Evolutionary conservation across 1,140 invertebrate genomes (phyloP).

Genomic region (Drosophila ogumai): DNA sequence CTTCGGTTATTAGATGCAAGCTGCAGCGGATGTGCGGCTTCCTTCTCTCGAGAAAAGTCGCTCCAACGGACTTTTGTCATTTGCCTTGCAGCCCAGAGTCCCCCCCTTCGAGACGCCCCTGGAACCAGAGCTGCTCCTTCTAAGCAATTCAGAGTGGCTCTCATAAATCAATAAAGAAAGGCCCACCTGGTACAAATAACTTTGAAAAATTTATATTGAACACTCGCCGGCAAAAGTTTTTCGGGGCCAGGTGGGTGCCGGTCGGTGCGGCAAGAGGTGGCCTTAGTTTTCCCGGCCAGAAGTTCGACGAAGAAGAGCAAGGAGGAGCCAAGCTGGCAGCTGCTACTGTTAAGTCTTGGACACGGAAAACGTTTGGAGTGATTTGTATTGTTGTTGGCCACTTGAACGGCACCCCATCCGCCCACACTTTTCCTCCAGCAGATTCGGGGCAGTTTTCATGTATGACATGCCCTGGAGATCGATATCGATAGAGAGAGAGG

Average conservation of each 20-base stretch:
- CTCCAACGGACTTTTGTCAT: slow-evolving; percentile 66
- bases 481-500: slow-evolving; percentile 16
- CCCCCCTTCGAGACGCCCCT: slow-evolving; percentile 4
- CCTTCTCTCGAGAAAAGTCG: slow-evolving; percentile 35
- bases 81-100: slow-evolving; percentile 35
- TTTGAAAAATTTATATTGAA: slow-evolving; percentile 78
- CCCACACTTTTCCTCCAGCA: slow-evolving; percentile 12
- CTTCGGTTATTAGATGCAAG: slow-evolving; percentile 76
- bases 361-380: slow-evolving; percentile 33
- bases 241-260: slow-evolving; percentile 30
- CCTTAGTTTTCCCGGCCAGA: slow-evolving; percentile 15
- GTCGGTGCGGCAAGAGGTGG: not conserved
- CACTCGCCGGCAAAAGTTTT: slow-evolving; percentile 48
- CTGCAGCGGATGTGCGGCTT: slow-evolving; percentile 79
- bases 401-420: not conserved
- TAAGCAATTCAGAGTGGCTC: slow-evolving; percentile 47
- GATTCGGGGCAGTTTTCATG: slow-evolving; percentile 21
- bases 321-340: slow-evolving; percentile 30
- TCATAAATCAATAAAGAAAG: slow-evolving; percentile 77
- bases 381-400: slow-evolving; percentile 52
- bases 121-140: slow-evolving; percentile 12
- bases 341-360: slow-evolving; percentile 51
- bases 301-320: not conserved
- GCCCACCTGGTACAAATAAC: slow-evolving; percentile 79
- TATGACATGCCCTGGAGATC: slow-evolving; percentile 39